Evolutionary conservation across 1,140 invertebrate genomes (phyloP).

Genomic region (Drosophila lacertosa): DNA sequence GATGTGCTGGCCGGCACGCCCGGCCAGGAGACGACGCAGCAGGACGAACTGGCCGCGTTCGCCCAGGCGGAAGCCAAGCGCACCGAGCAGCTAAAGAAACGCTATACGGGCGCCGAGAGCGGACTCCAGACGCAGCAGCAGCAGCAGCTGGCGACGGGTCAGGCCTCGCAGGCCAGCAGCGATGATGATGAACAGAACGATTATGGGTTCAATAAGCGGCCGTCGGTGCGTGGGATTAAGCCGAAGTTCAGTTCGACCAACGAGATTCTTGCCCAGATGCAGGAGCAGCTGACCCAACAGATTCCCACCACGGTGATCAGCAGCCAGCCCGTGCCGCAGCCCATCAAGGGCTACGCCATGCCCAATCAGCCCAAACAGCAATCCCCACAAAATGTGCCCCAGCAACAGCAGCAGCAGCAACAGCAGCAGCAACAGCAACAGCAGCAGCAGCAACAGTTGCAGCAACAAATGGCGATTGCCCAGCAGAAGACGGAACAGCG

Average conservation of each 20-base stretch:
- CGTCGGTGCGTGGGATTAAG: constrained; percentile 90
- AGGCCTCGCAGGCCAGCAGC: constrained; percentile 85
- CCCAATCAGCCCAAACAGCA: constrained; percentile 74
- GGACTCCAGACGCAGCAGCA: no score
- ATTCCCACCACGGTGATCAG: constrained; percentile 75
- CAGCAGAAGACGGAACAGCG: constrained; percentile 81
- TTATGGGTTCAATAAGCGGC: constrained; percentile 94
- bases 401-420: constrained; percentile 42
- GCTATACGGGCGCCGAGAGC: constrained; percentile 86
- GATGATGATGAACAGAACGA: constrained; percentile 93
- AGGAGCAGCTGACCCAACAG: constrained; percentile 88
- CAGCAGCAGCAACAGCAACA: constrained; percentile 68
- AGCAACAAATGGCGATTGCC: constrained; percentile 69
- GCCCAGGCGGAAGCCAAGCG: constrained; percentile 92
- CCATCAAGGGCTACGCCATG: constrained; percentile 77
- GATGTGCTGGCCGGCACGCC: constrained; percentile 91
- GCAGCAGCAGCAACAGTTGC: constrained; percentile 64
- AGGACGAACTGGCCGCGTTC: constrained; percentile 92
- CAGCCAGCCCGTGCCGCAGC: constrained; percentile 69
- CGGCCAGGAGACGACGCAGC: constrained; percentile 82
- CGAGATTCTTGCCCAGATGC: constrained; percentile 92
- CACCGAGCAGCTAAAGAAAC: constrained; percentile 91
- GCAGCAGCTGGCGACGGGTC: no score
- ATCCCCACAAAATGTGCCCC: constrained; percentile 75
- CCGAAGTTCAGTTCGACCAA: constrained; percentile 88